Evolutionary conservation across 2,797 vertebrate species (phyloP).

Genomic region (Podargus strigoides): DNA sequence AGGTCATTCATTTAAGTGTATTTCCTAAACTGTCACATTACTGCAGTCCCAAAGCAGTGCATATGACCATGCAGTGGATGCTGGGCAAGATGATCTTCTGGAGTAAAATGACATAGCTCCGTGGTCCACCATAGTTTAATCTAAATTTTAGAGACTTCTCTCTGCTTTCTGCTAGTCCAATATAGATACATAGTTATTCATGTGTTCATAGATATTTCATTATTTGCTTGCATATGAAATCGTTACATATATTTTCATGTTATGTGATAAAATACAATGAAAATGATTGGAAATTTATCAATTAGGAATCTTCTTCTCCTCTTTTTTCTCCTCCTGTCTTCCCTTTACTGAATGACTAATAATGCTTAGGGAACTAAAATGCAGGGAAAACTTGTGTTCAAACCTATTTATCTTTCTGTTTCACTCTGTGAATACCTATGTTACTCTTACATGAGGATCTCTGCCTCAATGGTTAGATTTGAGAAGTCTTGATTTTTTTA

Average conservation of each 20-base stretch:
- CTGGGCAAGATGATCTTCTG: not conserved
- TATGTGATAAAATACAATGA: not conserved
- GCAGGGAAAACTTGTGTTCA: not conserved
- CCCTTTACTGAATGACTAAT: not conserved
- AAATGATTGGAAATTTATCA: not conserved
- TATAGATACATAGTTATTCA: not conserved
- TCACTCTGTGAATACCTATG: not conserved
- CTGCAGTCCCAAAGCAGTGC: not conserved
- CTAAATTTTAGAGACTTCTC: not conserved
- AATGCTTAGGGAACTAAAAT: not conserved
- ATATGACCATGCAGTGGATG: not conserved
- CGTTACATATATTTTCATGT: not conserved
- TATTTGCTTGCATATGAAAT: not conserved
- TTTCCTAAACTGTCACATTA: not conserved
- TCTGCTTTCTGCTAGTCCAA: not conserved
- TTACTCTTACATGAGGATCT: not conserved
- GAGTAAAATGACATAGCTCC: not conserved
- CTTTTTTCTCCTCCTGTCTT: not conserved
- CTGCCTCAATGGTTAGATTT: not conserved
- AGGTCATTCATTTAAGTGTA: not conserved
- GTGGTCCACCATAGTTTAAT: fast-evolving
- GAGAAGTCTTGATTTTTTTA: not conserved
- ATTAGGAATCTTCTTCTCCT: not conserved
- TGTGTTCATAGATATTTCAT: not conserved
- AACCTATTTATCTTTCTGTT: not conserved